Conservation (phyloP, 1,140 invertebrate genomes). For the Oscheius sp. region DNA sequence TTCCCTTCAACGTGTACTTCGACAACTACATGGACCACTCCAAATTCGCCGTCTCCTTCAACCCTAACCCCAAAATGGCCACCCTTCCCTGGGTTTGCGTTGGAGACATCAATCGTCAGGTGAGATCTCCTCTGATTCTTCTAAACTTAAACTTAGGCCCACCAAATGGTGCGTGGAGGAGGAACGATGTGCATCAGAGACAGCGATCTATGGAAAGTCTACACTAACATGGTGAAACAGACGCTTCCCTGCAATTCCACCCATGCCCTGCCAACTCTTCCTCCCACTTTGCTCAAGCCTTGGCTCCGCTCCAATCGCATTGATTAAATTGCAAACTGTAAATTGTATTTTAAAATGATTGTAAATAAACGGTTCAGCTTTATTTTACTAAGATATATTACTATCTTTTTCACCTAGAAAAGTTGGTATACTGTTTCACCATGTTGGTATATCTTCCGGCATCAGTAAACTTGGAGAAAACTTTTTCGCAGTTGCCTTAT, state of each 20-base stretch:
- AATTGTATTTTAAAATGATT: too few species aligned
- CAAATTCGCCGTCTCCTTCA: slow-evolving; percentile 35
- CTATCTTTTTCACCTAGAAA: too few species aligned
- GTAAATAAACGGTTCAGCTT: too few species aligned
- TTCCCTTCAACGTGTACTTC: slow-evolving; percentile 33
- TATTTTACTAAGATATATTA: too few species aligned
- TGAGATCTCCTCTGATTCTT: not conserved
- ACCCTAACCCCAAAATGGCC: slow-evolving; percentile 7
- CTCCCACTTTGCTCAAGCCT: too few species aligned
- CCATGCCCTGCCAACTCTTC: not conserved
- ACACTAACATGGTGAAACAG: not conserved
- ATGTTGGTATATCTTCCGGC: too few species aligned
- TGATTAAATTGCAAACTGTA: too few species aligned
- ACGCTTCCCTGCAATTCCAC: not conserved
- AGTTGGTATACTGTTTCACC: too few species aligned
- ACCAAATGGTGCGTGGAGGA: slow-evolving; percentile 25
- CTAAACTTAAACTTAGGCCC: not conserved
- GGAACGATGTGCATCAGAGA: slow-evolving; percentile 29
- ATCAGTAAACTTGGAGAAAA: too few species aligned
- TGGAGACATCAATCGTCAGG: slow-evolving; percentile 42
- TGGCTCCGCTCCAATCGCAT: too few species aligned
- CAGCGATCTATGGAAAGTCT: not conserved
- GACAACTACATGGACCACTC: slow-evolving; percentile 36
- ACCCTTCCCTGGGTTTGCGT: slow-evolving; percentile 33
- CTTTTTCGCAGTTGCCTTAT: too few species aligned